Conservation (phyloP, 2,797 vertebrate genomes). For the Pteropus rufus region DNA sequence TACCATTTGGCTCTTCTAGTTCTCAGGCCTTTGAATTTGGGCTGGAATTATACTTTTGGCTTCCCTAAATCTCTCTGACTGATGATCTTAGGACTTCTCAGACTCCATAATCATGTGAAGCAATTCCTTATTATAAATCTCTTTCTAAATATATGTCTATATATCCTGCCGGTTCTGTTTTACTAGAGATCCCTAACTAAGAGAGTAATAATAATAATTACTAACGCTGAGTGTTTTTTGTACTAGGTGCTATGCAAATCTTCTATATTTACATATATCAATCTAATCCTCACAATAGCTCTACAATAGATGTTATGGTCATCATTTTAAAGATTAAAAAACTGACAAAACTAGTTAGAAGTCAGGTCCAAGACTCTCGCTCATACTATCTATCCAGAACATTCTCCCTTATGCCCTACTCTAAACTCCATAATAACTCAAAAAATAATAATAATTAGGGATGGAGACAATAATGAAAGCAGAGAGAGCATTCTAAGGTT, state of each 20-base stretch:
- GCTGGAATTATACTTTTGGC: background rate
- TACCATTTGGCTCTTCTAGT: background rate
- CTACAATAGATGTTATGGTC: background rate
- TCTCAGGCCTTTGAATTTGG: background rate
- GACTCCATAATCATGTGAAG: background rate
- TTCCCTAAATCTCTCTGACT: background rate
- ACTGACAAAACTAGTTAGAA: background rate
- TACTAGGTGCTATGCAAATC: background rate
- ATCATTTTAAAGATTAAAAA: background rate
- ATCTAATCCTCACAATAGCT: background rate
- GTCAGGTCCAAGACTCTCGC: background rate
- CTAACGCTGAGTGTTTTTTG: background rate
- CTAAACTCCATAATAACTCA: background rate
- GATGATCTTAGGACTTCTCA: background rate
- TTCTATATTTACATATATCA: background rate
- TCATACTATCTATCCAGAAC: background rate
- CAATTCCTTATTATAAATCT: background rate
- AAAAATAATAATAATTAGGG: background rate
- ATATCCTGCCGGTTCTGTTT: background rate
- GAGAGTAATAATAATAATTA: background rate
- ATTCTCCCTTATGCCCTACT: background rate
- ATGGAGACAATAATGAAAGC: background rate
- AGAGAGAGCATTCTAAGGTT: background rate
- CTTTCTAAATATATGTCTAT: background rate
- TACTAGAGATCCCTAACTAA: background rate